Evolutionary conservation across 2,888 invertebrate species (phyloP).

Genomic region (Hesperia comma): DNA sequence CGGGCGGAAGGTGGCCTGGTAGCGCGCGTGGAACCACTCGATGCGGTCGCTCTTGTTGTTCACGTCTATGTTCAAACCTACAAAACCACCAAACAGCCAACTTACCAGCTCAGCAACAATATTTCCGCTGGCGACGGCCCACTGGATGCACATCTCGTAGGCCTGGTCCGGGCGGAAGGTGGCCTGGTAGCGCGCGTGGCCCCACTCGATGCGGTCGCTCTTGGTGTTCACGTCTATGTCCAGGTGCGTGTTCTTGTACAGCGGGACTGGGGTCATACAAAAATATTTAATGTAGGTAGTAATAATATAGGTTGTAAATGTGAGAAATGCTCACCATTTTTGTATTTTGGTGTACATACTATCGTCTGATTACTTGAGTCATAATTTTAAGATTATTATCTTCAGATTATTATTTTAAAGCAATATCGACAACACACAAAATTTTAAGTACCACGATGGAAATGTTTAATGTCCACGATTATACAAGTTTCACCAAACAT

Average conservation of each 20-base stretch:
- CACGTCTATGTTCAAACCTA: constrained; percentile 89
- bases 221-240: constrained; percentile 93
- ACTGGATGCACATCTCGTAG: constrained; percentile 97
- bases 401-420: too few relatives aligned
- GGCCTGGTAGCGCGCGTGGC: constrained; percentile 95
- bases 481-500: too few relatives aligned
- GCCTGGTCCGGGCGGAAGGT: constrained; percentile 95
- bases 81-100: background rate
- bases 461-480: too few relatives aligned
- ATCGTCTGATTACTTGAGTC: too few relatives aligned
- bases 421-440: too few relatives aligned
- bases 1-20: constrained; percentile 94
- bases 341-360: too few relatives aligned
- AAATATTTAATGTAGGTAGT: too few relatives aligned
- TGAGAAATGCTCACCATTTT: too few relatives aligned
- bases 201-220: constrained; percentile 97
- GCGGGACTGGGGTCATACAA: constrained; percentile 65
- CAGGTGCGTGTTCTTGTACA: constrained; percentile 93
- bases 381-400: too few relatives aligned
- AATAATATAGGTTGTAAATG: too few relatives aligned
- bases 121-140: constrained; percentile 98
- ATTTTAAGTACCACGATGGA: too few relatives aligned
- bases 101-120: constrained; percentile 95
- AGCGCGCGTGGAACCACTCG: constrained; percentile 97
- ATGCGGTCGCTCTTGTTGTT: constrained; percentile 93